Evolutionary conservation across 2,113 vertebrate species (phyloP).

Genomic region (Gallinago media): DNA sequence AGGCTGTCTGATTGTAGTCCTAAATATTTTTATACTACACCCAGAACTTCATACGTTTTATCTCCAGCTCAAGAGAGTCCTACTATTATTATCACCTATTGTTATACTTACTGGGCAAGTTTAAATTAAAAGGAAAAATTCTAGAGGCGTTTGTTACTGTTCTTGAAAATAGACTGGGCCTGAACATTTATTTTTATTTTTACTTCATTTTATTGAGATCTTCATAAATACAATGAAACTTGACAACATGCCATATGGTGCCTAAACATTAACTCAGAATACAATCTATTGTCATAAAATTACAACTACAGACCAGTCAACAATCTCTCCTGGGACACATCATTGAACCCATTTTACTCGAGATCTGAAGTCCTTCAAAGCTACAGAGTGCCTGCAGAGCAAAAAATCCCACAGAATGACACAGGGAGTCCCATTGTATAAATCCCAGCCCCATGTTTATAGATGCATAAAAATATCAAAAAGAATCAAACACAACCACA

Average conservation of each 20-base stretch:
- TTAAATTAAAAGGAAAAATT: constrained; percentile 1
- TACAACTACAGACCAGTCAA: constrained; percentile 15
- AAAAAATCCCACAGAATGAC: constrained; percentile 23
- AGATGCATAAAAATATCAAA: constrained; percentile 28
- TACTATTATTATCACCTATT: neutral
- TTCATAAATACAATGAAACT: constrained; percentile 31
- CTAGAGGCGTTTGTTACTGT: neutral
- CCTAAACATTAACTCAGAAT: constrained; percentile 48
- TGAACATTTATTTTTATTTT: constrained; percentile 37
- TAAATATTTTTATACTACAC: neutral
- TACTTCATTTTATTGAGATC: constrained; percentile 16
- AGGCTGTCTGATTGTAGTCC: neutral
- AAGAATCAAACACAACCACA: constrained; percentile 7
- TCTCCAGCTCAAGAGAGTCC: neutral
- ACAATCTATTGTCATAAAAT: neutral
- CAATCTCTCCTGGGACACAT: constrained; percentile 38
- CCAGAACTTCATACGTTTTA: neutral
- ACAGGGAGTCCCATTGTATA: neutral
- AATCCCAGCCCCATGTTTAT: constrained; percentile 5
- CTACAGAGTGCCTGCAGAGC: neutral
- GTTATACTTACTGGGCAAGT: neutral
- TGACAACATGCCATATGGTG: constrained; percentile 49
- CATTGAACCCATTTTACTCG: constrained; percentile 22
- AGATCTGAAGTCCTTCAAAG: constrained; percentile 44
- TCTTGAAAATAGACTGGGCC: neutral